Base-by-base conservation (phyloP, 2,888 invertebrate genomes). In the Oxyteleia sp. region DNA sequence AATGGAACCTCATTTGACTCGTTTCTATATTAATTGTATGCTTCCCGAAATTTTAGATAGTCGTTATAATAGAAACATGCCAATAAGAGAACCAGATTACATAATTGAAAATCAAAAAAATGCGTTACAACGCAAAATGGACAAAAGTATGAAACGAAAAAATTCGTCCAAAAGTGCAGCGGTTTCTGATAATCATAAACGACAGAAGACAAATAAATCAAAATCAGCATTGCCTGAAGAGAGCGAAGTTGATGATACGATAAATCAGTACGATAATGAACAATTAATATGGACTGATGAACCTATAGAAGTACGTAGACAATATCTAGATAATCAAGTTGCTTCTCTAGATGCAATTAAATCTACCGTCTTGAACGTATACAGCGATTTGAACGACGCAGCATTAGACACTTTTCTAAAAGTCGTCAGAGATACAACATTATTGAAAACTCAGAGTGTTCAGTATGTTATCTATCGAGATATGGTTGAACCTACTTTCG, bases 21-120 rank as follows among this genome's bases (percentile, higher is more conserved):
- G 15, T 13, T 61, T 61, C 23, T 61, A 61, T 15, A 41, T 18
- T 26, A 11, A 61, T 15, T 61, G 61, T 26, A 5, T 61, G 26
- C 5, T 61, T 23, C 61, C 61, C 2, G 61, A 61, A 43, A 61
- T 61, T 26, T 15, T 61, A 2, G 43, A 61, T n/a, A 61, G 61
- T 43, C 61, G 61, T 35, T n/a, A 55, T 11, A 55, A 55, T 2
- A 11, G 61, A 26, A 4, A 43, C 43, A 61, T 61, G 61, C 61
- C 61, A 13, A 61, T 61, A 1, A 61, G 61, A 43, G 29, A 61
- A 18, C 43, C 61, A 4, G 61, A 41, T 26, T 43, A 23, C 26
- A 61, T 61, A 26, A 1, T 26, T 4, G 7, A 32, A 29, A 53
- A 16, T 29, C 53, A 23, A 51, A 10, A 23, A 7, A 1, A 23